Conservation (phyloP, 2,888 invertebrate species). For the Macropis europaea region DNA sequence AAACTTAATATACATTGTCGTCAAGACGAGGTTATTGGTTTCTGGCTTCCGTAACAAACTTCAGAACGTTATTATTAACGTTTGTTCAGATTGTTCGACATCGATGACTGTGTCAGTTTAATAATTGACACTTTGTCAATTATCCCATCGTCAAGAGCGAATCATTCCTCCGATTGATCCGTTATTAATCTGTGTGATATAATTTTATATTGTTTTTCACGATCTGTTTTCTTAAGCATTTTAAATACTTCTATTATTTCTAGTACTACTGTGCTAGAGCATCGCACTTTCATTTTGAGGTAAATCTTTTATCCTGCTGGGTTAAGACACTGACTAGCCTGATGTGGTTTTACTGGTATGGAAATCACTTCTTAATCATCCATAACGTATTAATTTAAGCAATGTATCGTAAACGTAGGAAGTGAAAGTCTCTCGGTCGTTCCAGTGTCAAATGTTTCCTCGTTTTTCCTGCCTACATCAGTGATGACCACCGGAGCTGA, state of each 20-base stretch:
- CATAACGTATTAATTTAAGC: background rate
- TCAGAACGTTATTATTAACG: no score
- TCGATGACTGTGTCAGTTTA: background rate
- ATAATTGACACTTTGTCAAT: constrained; percentile 6
- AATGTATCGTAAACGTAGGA: background rate
- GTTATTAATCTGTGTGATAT: no score
- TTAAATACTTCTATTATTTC: no score
- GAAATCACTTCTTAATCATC: constrained; percentile 8
- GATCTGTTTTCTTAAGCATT: no score
- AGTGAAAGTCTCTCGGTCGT: constrained; percentile 36
- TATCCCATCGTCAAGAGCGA: background rate
- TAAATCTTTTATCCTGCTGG: background rate
- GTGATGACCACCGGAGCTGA: no score
- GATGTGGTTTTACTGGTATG: background rate
- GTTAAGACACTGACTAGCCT: background rate
- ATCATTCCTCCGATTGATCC: no score
- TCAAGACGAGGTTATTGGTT: no score
- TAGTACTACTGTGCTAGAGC: no score
- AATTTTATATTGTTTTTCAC: no score
- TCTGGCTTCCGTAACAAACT: no score
- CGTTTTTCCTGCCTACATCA: constrained; percentile 5
- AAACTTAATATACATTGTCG: no score
- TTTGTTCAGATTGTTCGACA: no score
- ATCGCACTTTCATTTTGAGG: background rate
- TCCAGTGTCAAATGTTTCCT: constrained; percentile 20